phyloP scores from a whole-genome alignment of 2,888 invertebrate genomes.

The Odontomyia ornata region DNA sequence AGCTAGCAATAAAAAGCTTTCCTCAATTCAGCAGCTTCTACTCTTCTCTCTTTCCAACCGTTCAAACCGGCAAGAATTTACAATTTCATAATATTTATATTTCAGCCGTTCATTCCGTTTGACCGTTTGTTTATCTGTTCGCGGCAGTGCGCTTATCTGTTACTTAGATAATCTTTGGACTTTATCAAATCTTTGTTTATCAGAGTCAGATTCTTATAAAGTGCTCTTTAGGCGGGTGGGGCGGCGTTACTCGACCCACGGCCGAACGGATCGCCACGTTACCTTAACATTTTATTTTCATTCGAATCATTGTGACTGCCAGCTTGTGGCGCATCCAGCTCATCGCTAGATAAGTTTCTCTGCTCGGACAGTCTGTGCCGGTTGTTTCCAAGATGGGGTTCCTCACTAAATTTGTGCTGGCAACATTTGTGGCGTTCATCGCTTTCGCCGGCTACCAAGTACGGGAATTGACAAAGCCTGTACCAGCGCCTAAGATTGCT shows the following conservation, averaged over 20 bases:
- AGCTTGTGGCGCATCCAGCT: background rate
- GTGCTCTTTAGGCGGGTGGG: background rate
- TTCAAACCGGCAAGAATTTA: too few relatives aligned
- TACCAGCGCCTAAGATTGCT: conserved; percentile 58
- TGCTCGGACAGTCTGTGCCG: background rate
- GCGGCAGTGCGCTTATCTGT: too few relatives aligned
- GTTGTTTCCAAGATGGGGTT: conserved; percentile 43
- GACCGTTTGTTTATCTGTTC: too few relatives aligned
- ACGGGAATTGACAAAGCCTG: conserved; percentile 55
- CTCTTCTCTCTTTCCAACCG: too few relatives aligned
- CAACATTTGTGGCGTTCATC: conserved; percentile 53
- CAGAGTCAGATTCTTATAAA: too few relatives aligned
- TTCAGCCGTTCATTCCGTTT: too few relatives aligned
- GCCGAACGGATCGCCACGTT: background rate
- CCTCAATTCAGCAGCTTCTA: too few relatives aligned
- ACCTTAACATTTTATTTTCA: background rate
- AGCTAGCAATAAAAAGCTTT: too few relatives aligned
- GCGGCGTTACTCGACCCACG: background rate
- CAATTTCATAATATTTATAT: too few relatives aligned
- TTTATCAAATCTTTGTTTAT: too few relatives aligned
- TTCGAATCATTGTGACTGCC: background rate
- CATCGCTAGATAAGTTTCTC: background rate
- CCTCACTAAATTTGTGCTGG: conserved; percentile 50
- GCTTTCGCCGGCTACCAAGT: conserved; percentile 59
- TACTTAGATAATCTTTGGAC: too few relatives aligned